Evolutionary conservation across 2,113 vertebrate species (phyloP).

Genomic region (Polypterus senegalus): DNA sequence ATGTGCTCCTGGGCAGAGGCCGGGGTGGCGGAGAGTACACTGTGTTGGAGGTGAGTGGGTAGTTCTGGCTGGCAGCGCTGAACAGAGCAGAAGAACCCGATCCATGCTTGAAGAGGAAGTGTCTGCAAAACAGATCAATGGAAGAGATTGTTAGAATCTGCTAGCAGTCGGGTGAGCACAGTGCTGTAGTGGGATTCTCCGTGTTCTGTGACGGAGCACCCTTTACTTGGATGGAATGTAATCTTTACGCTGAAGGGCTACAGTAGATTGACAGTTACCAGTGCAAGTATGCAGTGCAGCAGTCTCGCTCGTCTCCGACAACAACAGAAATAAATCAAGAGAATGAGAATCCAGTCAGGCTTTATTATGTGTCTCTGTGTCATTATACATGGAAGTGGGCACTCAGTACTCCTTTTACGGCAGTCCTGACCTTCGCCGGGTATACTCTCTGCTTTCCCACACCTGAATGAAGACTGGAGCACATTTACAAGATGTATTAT

Average conservation of each 20-base stretch:
- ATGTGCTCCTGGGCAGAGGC: constrained; percentile 83
- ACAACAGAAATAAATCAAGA: too few species aligned
- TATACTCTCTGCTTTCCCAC: background rate
- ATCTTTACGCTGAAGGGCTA: too few species aligned
- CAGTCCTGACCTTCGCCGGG: background rate
- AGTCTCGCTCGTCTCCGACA: too few species aligned
- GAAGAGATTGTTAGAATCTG: constrained; percentile 22
- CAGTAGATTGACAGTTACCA: too few species aligned
- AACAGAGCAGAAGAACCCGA: constrained; percentile 87
- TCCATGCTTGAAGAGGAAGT: constrained; percentile 94
- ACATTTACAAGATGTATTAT: background rate
- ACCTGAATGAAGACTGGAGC: background rate
- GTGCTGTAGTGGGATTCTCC: too few species aligned
- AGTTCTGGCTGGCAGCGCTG: constrained; percentile 86
- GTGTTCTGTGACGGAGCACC: too few species aligned
- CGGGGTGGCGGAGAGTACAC: constrained; percentile 91
- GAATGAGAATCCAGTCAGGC: too few species aligned
- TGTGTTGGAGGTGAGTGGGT: constrained; percentile 85
- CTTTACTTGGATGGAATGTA: too few species aligned
- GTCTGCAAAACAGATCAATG: constrained; percentile 51
- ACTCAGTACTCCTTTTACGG: background rate
- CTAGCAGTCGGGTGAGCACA: background rate
- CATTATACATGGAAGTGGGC: too few species aligned
- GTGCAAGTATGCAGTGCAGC: too few species aligned
- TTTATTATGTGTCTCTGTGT: too few species aligned